Base-by-base conservation (phyloP, 2,797 vertebrate genomes). In the Takifugu rubripes region DNA sequence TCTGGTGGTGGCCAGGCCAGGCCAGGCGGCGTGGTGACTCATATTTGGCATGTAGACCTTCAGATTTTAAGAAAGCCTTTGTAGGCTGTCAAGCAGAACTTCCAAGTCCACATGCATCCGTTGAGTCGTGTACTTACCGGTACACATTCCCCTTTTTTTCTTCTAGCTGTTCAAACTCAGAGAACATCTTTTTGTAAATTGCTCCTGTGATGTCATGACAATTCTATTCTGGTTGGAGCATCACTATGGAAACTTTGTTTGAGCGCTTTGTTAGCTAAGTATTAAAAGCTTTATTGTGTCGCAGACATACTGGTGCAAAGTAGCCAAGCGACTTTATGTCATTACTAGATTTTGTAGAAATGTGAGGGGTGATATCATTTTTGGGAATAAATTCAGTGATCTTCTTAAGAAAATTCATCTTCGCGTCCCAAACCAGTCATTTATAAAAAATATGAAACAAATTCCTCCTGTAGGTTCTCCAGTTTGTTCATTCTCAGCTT, bases 1-100 rank as follows among this genome's bases (percentile, higher is more conserved):
- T 79, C 69, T 84, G 67, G 64, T 78, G 36, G 72, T 74, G 70
- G 67, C 78, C 78, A 81, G 72, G 78, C 53, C 74, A 81, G 72
- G 78, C 53, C 74, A 81, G 72, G 64, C 84, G 67, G 68, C 56
- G 49, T 36, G 25, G 64, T 85, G 84, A 88, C 76, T 88, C 83
- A 84, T 66, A 54, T 78, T 86, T 87, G 78, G 81, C 83, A 75
- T 66, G 27, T 17, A 53, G 66, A 59, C 61, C 52, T 62, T 24
- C 29, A 67, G 44, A 46, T 21, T 21, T 46, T 8, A 46, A 46
- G 9, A 21, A 21, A 73, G 48, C 57, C 63, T 71, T 66, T 69
- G 67, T 56, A 71, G 64, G 46, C 42, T 72, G 61, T 82, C 40
- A 57, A 79, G 69, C 73, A 68, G 70, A 78, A 61, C 65, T 61